Percentiles rank a stretch among this genome's conserved stretches.
phyloP scores from a whole-genome alignment of 2,888 invertebrate species.

The Caenorhabditis sp. region DNA sequence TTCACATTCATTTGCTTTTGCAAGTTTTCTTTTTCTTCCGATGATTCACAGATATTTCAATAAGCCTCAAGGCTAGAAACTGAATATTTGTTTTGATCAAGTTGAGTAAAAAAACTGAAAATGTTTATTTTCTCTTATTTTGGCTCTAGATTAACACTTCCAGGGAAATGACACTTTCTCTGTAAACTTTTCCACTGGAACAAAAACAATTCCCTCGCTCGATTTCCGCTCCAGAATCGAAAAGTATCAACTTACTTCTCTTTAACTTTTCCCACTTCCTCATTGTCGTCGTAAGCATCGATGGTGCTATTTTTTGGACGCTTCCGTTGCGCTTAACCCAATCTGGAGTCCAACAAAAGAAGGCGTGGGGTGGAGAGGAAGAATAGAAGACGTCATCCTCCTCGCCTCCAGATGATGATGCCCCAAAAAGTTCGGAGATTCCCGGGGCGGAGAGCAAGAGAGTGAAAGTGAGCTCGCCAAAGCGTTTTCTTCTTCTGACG shows the following conservation, averaged over 20 bases:
- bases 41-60: slow-evolving; percentile 2
- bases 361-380: slow-evolving; percentile 53
- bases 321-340: slow-evolving; percentile 38
- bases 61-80: too few relatives aligned
- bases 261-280: slow-evolving; percentile 17
- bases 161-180: neutral
- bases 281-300: slow-evolving; percentile 15
- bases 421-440: slow-evolving; percentile 24
- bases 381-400: slow-evolving; percentile 42
- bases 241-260: neutral
- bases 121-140: slow-evolving; percentile 19
- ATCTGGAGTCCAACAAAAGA: slow-evolving; percentile 42
- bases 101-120: slow-evolving; percentile 8
- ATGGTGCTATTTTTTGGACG: slow-evolving; percentile 16
- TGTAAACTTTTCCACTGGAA: slow-evolving; percentile 12
- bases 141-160: slow-evolving; percentile 20
- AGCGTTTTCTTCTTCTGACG: neutral
- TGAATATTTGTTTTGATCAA: too few relatives aligned
- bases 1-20: slow-evolving; percentile 23
- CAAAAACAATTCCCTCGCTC: slow-evolving; percentile 5
- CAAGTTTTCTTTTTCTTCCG: slow-evolving; percentile 29
- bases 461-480: neutral
- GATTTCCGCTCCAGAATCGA: slow-evolving; percentile 30
- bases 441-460: neutral
- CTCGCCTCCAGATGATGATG: slow-evolving; percentile 43